Conservation (phyloP, 2,113 vertebrate genomes). For the Laticauda laticaudata region DNA sequence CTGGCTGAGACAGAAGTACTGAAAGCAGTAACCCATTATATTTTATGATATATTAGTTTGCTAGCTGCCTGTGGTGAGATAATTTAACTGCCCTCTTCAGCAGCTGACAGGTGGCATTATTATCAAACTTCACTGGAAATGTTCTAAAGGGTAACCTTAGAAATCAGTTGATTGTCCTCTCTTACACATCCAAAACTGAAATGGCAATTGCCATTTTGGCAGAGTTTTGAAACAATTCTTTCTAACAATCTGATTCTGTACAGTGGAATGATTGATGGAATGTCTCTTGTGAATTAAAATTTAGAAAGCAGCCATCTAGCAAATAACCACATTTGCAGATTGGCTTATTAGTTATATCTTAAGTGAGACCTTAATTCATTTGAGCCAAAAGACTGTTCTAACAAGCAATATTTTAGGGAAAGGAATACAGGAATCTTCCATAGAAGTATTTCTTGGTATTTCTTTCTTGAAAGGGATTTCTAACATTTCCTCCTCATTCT, state of each 20-base stretch:
- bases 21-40: background rate
- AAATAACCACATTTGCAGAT: background rate
- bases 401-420: background rate
- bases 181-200: background rate
- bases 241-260: constrained; percentile 2
- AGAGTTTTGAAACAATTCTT: background rate
- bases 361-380: background rate
- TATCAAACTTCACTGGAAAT: constrained; percentile 9
- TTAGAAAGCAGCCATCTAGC: constrained; percentile 9
- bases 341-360: constrained; percentile 8
- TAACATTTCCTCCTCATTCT: background rate
- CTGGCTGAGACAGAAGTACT: background rate
- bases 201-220: background rate
- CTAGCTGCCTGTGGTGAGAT: background rate
- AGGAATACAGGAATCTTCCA: background rate
- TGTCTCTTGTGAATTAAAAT: constrained; percentile 12
- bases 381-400: background rate
- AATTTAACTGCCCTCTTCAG: background rate
- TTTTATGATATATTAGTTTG: background rate
- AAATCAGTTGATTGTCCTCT: background rate
- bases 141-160: background rate
- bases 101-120: constrained; percentile 9
- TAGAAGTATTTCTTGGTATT: background rate
- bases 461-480: background rate
- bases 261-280: background rate